Conservation (phyloP, 2,113 vertebrate species). For the Odobenus rosmarus region DNA sequence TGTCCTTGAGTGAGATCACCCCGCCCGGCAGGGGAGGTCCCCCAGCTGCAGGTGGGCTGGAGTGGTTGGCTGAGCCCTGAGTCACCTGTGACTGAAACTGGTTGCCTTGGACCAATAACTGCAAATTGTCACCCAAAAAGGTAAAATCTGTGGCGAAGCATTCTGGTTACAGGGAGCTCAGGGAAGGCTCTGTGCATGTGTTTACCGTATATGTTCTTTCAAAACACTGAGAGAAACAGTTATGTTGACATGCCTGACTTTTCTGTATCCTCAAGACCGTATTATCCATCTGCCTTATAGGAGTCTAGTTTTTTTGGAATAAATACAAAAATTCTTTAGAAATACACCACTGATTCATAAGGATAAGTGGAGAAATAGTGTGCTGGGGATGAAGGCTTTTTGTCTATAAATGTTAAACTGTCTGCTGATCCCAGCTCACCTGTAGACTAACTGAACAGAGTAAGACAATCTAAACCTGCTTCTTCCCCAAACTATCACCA, state of each 20-base stretch:
- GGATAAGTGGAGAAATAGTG: fast-evolving
- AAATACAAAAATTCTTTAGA: not conserved
- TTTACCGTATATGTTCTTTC: not conserved
- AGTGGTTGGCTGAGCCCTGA: not conserved
- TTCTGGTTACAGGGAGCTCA: not conserved
- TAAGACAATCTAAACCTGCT: not conserved
- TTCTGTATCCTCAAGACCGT: not conserved
- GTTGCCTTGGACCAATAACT: not conserved
- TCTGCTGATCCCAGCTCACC: not conserved
- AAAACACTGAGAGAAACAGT: not conserved
- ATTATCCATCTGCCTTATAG: not conserved
- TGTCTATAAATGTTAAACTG: not conserved
- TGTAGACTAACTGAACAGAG: not conserved
- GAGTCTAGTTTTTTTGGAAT: not conserved
- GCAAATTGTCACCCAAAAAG: not conserved
- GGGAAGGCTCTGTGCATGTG: not conserved
- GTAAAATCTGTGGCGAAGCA: not conserved
- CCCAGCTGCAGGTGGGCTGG: not conserved
- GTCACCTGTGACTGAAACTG: not conserved
- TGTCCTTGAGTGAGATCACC: not conserved
- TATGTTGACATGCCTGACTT: fast-evolving
- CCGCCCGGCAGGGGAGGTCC: no score
- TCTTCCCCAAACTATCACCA: not conserved
- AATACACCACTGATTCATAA: not conserved
- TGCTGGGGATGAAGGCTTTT: not conserved